Evolutionary conservation across 2,888 invertebrate genomes (phyloP).

Genomic region (Cantharis lateralis): DNA sequence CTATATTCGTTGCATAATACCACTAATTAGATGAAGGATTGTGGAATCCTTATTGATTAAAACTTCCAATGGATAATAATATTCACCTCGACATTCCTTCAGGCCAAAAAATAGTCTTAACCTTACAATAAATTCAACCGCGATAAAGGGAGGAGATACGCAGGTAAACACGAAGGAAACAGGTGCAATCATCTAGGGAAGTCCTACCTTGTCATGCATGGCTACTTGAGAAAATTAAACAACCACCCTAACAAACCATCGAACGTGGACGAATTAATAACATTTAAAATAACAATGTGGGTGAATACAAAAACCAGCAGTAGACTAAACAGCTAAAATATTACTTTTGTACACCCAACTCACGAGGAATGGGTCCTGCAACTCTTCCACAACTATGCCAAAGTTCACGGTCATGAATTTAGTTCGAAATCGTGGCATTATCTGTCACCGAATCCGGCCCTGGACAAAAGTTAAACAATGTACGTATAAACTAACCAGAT

Average conservation of each 20-base stretch:
- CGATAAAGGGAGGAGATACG: constrained; percentile 46
- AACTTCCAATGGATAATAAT: background rate
- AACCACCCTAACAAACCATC: background rate
- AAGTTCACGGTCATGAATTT: constrained; percentile 40
- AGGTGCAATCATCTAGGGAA: constrained; percentile 45
- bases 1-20: background rate
- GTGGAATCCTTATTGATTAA: background rate
- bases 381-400: constrained; percentile 35
- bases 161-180: constrained; percentile 52
- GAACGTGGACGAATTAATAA: background rate
- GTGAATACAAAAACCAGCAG: background rate
- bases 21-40: background rate
- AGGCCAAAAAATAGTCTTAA: background rate
- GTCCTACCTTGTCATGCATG: constrained; percentile 25
- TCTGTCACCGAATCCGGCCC: too few species aligned
- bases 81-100: background rate
- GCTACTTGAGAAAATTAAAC: constrained; percentile 17
- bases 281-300: too few species aligned
- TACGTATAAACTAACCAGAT: background rate
- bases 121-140: background rate
- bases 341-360: background rate
- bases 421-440: too few species aligned
- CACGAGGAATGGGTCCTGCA: background rate
- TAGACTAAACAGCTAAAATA: background rate
- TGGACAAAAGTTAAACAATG: background rate